Percentiles rank a stretch among this genome's conserved stretches.
These are phyloP conservation scores for Siderastrea siderea DNA, from an alignment of 92 coral and sea anemone genomes.

Conservation along the genomic window DNA sequence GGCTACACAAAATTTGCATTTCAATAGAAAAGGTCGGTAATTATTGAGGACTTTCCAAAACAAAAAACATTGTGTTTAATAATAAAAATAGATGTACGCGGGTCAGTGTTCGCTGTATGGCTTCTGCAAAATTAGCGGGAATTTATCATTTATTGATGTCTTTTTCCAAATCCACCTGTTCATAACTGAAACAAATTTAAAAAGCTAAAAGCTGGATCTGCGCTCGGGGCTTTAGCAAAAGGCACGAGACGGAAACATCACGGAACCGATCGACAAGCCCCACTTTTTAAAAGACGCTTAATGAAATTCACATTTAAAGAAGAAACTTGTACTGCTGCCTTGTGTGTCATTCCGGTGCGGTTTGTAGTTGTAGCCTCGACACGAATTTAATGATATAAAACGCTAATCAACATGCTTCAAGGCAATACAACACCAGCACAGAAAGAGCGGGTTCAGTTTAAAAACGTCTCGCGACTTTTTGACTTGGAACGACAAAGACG, in stretches of 20 bases:
- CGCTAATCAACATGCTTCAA: slow-evolving; percentile 13
- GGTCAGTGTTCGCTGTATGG: background rate
- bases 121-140: background rate
- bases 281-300: background rate
- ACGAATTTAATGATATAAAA: background rate
- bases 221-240: background rate
- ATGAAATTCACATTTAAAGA: too few species aligned
- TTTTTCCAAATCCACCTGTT: slow-evolving; percentile 1
- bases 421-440: background rate
- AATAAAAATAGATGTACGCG: background rate
- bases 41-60: slow-evolving; percentile 27
- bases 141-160: slow-evolving; percentile 18
- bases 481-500: slow-evolving; percentile 43
- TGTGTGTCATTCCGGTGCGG: background rate
- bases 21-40: background rate
- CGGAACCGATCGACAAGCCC: background rate
- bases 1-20: slow-evolving; percentile 27
- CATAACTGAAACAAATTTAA: background rate
- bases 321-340: background rate
- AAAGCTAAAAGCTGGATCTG: background rate
- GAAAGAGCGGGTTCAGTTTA: background rate
- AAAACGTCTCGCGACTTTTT: slow-evolving; percentile 18
- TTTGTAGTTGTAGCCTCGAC: background rate
- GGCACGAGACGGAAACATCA: background rate
- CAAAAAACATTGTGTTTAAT: slow-evolving; percentile 6